Evolutionary conservation across 64 coral and sea anemone species (phyloP).

Genomic region (Anthopleura sola): DNA sequence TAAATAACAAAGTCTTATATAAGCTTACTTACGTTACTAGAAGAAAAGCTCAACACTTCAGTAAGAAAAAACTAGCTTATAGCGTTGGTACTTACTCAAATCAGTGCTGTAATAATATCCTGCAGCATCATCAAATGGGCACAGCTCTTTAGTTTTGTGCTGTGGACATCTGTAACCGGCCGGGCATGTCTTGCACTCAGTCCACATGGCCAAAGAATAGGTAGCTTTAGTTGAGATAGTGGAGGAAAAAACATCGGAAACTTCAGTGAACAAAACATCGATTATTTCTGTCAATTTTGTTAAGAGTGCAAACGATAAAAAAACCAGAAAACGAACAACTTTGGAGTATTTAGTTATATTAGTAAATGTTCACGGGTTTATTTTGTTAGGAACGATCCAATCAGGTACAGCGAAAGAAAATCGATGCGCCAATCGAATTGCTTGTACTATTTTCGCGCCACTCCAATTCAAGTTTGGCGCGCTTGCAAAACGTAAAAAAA

Average conservation of each 20-base stretch:
- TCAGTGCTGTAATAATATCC: conserved; percentile 92
- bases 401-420: neutral
- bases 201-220: conserved; percentile 70
- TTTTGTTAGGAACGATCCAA: neutral
- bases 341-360: too few species aligned
- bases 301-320: too few species aligned
- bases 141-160: conserved; percentile 67
- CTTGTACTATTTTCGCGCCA: neutral
- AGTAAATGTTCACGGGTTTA: too few species aligned
- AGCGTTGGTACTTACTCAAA: conserved; percentile 57
- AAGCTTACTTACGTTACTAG: too few species aligned
- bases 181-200: conserved; percentile 78
- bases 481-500: neutral
- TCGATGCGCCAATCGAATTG: neutral
- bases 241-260: neutral
- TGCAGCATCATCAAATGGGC: conserved; percentile 74
- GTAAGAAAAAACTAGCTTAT: too few species aligned
- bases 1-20: too few species aligned
- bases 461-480: neutral
- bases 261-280: too few species aligned
- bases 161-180: conserved; percentile 88
- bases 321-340: too few species aligned
- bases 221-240: conserved; percentile 43
- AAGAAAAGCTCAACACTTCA: too few species aligned
- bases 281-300: too few species aligned